phyloP scores from a whole-genome alignment of 2,113 vertebrate genomes.

The Chloroceryle aenea region DNA sequence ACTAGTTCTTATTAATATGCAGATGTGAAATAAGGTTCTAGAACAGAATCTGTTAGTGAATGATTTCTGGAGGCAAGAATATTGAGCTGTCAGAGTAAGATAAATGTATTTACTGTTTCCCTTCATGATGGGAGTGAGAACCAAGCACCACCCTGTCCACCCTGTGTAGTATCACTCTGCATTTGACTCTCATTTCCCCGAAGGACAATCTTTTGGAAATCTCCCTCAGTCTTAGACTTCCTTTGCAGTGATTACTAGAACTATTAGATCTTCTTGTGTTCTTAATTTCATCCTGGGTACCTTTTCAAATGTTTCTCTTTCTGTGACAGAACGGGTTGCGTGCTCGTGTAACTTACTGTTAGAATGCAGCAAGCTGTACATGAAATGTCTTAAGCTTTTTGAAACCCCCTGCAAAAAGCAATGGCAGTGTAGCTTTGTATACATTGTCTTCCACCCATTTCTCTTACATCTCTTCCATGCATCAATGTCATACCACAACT shows the following conservation, averaged over 20 bases:
- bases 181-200: neutral
- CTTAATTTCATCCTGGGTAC: neutral
- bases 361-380: neutral
- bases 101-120: neutral
- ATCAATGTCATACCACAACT: neutral
- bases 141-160: neutral
- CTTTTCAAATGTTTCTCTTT: neutral
- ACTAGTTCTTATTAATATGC: neutral
- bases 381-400: neutral
- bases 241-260: neutral
- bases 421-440: neutral
- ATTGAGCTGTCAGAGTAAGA: neutral
- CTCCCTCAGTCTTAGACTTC: neutral
- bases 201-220: neutral
- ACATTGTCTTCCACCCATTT: neutral
- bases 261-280: neutral
- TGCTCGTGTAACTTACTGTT: neutral
- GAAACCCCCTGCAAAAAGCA: neutral
- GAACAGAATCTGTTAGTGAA: neutral
- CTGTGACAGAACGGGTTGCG: neutral
- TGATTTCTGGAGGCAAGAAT: neutral
- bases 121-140: neutral
- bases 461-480: neutral
- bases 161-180: neutral
- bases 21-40: neutral